Conservation (phyloP, 2,113 vertebrate species). For the Terrapene triunguis region DNA sequence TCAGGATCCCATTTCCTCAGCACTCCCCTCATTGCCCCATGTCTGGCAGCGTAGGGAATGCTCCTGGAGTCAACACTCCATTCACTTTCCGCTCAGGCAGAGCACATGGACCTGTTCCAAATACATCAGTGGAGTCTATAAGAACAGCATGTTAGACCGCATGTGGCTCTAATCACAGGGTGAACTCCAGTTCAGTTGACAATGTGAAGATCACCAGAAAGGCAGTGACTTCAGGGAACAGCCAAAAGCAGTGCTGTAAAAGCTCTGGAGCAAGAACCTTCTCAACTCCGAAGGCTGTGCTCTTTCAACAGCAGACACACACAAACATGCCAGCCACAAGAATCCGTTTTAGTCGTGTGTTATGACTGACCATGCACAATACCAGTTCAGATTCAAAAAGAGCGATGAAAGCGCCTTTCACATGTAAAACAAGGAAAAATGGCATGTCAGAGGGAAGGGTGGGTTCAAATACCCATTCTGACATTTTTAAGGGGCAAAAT, state of each 20-base stretch:
- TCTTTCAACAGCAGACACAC: not conserved
- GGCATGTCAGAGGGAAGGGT: not conserved
- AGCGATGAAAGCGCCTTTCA: not conserved
- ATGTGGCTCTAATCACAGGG: not conserved
- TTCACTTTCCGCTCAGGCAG: not conserved
- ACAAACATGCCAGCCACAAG: rapidly evolving
- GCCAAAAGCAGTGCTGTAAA: not conserved
- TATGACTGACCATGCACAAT: rapidly evolving
- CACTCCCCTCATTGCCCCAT: not conserved
- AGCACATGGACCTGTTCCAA: rapidly evolving
- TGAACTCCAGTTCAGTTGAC: not conserved
- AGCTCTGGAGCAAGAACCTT: not conserved
- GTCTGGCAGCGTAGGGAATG: not conserved
- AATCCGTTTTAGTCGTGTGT: rapidly evolving
- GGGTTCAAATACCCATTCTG: not conserved
- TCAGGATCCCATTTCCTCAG: not conserved
- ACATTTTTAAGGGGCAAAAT: not conserved
- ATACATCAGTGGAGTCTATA: not conserved
- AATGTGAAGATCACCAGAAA: rapidly evolving
- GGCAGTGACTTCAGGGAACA: rapidly evolving
- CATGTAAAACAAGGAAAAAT: not conserved
- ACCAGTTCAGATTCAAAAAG: rapidly evolving
- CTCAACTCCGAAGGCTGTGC: not conserved
- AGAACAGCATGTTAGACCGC: not conserved
- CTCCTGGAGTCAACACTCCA: not conserved